Base-by-base conservation (phyloP, 2,888 invertebrate genomes). In the Trichogramma dendrolimi region DNA sequence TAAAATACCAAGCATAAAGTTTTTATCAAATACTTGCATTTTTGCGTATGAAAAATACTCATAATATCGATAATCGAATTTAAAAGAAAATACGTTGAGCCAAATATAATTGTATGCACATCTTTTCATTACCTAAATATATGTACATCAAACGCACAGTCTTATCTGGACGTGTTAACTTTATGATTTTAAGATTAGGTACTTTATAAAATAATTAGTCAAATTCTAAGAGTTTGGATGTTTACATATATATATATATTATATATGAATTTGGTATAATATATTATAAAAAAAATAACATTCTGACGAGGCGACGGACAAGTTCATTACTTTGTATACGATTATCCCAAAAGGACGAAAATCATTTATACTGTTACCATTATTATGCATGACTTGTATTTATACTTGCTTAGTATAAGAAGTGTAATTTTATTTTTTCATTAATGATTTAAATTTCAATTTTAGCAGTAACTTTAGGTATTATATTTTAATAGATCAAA, bases 141-240 rank as follows among this genome's bases (percentile, higher is more conserved):
- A 68, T 73, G 72, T 68, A 73, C 71, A 73, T 75, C 73, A 72
- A 76, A 75, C 73, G 72, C 75, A 72, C 78, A 77, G 78, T 78
- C 78, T 78, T 77, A 75, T 78, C 67, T 68, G 70, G 68, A 71
- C 70, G 69, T 58, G 58, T 43, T 48, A 55, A 58, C 27, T 27
- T 27, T 2, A 27, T 27, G 27, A 27, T 27, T 27, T 27, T 27
- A 27, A 27, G 2, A 27, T 27, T 27, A 27, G 27, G 27, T 27
- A 27, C 27, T 27, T 62, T 62, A 65, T 55, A 58, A 51, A 62
- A 60, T 47, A 11, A 58, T 62, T 53, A 57, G 55, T 62, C 55
- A 49, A 52, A 48, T 48, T 48, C 27, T 27, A 27, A 27, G 27
- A 27, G 27, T 27, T 27, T 27, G 27, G 27, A 27, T 27, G 27